Evolutionary conservation across 2,888 invertebrate species (phyloP).

Genomic region (Epirrhoe tristata): DNA sequence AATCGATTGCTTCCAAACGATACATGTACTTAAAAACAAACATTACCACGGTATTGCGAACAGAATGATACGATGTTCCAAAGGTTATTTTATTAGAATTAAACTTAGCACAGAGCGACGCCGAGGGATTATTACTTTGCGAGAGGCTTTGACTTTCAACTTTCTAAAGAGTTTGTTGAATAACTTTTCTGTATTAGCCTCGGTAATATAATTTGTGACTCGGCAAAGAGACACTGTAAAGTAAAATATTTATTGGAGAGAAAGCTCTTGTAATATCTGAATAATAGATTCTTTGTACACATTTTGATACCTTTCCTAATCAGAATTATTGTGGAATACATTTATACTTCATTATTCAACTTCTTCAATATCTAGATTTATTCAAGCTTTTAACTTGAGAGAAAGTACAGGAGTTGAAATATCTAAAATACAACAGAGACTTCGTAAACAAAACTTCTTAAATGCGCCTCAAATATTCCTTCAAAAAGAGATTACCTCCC

Average conservation of each 20-base stretch:
- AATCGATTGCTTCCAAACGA: too few relatives aligned
- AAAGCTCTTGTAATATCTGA: conserved; percentile 37
- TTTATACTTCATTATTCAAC: not conserved
- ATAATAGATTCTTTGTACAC: conserved; percentile 29
- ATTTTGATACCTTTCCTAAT: conserved; percentile 15
- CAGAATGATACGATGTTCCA: conserved; percentile 42
- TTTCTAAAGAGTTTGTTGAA: conserved; percentile 72
- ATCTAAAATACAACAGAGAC: conserved; percentile 7
- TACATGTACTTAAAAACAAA: conserved; percentile 19
- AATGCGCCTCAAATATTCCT: conserved; percentile 23
- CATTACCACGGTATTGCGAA: conserved; percentile 26
- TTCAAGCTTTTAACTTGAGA: not conserved
- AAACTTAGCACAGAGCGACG: conserved; percentile 62
- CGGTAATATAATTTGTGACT: conserved; percentile 67
- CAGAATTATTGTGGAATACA: conserved; percentile 3
- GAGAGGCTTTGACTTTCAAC: conserved; percentile 71
- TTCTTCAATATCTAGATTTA: conserved; percentile 4
- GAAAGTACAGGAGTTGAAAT: not conserved
- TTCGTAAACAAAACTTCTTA: conserved; percentile 12
- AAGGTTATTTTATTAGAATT: conserved; percentile 61
- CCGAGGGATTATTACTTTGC: conserved; percentile 65
- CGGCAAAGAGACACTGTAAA: conserved; percentile 54
- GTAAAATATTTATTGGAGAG: conserved; percentile 46
- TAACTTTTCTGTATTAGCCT: conserved; percentile 71
- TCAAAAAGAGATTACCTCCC: conserved; percentile 20